Percentiles rank a stretch among this genome's conserved stretches.
Evolutionary conservation across 2,797 vertebrate genomes (phyloP).

Genomic region (Anguilla obscura): DNA sequence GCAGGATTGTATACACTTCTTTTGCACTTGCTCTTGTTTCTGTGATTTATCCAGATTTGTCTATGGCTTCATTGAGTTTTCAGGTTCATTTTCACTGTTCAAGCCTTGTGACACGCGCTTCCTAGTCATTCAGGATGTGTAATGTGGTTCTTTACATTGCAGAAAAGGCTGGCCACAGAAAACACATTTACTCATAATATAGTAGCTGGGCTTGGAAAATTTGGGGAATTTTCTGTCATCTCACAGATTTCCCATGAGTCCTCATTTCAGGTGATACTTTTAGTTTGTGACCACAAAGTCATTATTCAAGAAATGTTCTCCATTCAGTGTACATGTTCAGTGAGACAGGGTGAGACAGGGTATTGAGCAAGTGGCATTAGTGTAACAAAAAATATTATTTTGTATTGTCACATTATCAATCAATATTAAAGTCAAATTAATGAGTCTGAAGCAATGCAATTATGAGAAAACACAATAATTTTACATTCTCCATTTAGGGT

Average conservation of each 20-base stretch:
- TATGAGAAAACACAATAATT: background rate
- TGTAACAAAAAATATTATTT: background rate
- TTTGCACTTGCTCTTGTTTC: background rate
- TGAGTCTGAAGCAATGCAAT: background rate
- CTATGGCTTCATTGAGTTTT: background rate
- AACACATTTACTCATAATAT: too few relatives aligned
- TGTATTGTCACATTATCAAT: background rate
- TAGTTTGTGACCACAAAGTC: background rate
- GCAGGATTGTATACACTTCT: background rate
- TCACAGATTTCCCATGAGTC: background rate
- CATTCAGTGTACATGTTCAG: background rate
- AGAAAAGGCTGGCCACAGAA: background rate
- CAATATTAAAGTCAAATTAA: background rate
- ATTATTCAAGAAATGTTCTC: background rate
- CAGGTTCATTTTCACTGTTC: background rate
- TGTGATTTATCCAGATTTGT: background rate
- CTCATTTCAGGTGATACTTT: background rate
- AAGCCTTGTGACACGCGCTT: background rate
- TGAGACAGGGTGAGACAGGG: background rate
- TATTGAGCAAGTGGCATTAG: background rate
- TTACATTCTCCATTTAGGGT: background rate
- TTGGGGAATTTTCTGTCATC: background rate
- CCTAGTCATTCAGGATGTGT: background rate
- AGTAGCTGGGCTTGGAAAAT: background rate
- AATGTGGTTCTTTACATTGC: background rate